These are phyloP conservation scores for Nomada fucata DNA, from an alignment of 2,888 invertebrate species.

Conservation along the genomic window DNA sequence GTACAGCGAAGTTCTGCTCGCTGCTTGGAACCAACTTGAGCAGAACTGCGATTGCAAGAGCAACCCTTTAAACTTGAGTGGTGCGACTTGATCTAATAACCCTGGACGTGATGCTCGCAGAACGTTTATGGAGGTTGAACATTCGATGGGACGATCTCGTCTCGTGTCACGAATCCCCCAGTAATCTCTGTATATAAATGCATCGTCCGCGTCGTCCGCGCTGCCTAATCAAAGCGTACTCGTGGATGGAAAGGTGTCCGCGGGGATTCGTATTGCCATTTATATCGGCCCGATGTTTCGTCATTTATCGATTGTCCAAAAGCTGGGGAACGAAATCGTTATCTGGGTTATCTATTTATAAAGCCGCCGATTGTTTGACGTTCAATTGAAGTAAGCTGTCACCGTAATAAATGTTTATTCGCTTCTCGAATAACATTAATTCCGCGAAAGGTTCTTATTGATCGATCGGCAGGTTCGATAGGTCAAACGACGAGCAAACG, in stretches of 20 bases:
- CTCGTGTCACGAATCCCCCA: slow-evolving; percentile 31
- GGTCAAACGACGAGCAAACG: background rate
- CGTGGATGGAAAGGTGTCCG: background rate
- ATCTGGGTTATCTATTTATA: background rate
- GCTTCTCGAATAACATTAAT: slow-evolving; percentile 5
- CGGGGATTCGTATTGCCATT: background rate
- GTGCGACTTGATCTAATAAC: slow-evolving; percentile 19
- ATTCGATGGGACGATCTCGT: slow-evolving; percentile 37
- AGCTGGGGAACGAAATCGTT: background rate
- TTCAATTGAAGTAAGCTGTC: slow-evolving; percentile 6
- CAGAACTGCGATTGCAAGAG: background rate
- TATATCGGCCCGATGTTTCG: background rate
- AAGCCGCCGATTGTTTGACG: background rate
- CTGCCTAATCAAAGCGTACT: slow-evolving; percentile 21
- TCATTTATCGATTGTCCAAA: background rate
- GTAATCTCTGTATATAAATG: slow-evolving; percentile 46
- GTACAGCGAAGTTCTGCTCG: no score
- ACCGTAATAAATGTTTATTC: slow-evolving; percentile 4
- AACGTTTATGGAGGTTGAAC: slow-evolving; percentile 58
- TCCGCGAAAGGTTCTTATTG: slow-evolving; percentile 29
- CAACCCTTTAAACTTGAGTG: slow-evolving; percentile 49
- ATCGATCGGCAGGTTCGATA: slow-evolving; percentile 33
- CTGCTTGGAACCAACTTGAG: background rate
- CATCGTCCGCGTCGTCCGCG: slow-evolving; percentile 35
- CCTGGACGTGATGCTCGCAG: slow-evolving; percentile 39